A percentile compares a stretch with the other conserved stretches of the same genome.
Conservation (phyloP, 2,797 vertebrate species). For the Mus caroli region DNA sequence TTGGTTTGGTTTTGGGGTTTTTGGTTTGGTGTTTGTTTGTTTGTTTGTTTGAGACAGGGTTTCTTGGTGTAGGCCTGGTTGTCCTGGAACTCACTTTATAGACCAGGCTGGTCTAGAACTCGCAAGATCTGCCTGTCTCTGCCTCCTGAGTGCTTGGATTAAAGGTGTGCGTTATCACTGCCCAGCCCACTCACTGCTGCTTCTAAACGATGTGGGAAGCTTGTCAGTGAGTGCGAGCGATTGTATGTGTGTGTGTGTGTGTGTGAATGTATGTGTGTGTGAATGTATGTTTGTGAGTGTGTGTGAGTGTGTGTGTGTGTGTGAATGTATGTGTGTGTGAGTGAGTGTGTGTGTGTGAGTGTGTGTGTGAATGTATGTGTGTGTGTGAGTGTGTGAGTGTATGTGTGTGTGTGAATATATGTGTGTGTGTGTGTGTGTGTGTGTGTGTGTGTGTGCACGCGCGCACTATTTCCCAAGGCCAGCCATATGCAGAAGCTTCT, state of each 20-base stretch:
- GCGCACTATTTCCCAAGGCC: not conserved
- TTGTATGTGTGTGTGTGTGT: no score
- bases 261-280: no score
- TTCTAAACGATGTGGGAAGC: slow-evolving; percentile 6
- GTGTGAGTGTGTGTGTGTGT: no score
- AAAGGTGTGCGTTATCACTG: not conserved
- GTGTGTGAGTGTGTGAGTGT: no score
- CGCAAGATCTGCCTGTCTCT: no score
- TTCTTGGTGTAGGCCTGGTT: not conserved
- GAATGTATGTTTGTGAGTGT: no score
- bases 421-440: no score
- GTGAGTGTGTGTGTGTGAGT: no score
- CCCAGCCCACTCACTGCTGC: not conserved
- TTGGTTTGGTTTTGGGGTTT: not conserved
- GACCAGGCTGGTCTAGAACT: not conserved
- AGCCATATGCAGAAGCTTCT: not conserved
- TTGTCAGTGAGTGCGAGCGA: not conserved
- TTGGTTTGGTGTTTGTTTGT: not conserved
- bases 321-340: no score
- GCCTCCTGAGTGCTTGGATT: not conserved
- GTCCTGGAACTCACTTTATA: not conserved
- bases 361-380: no score
- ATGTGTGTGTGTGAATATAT: no score
- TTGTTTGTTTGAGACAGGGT: not conserved
- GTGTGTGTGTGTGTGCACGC: no score